Conservation (phyloP, 2,113 vertebrate species). For the Cacatua alba region DNA sequence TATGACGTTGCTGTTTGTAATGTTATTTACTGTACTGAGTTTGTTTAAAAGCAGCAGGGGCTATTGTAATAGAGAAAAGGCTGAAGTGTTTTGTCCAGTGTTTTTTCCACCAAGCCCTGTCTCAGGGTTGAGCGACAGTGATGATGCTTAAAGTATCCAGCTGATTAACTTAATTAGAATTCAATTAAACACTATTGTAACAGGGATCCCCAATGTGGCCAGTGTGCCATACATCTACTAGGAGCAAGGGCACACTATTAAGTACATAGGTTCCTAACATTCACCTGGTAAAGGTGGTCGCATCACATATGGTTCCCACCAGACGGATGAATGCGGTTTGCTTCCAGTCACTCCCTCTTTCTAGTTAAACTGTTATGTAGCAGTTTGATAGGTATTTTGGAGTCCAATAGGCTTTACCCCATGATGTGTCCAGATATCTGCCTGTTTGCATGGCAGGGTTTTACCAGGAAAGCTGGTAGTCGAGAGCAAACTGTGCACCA, state of each 20-base stretch:
- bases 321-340: fast-evolving
- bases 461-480: background rate
- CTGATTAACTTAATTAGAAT: background rate
- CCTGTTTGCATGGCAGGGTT: background rate
- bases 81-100: background rate
- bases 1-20: background rate
- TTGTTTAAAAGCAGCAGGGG: background rate
- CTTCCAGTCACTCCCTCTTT: fast-evolving
- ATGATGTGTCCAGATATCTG: fast-evolving
- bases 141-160: background rate
- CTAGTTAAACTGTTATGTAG: background rate
- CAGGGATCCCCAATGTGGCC: fast-evolving
- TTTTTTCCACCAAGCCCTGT: background rate
- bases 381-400: background rate
- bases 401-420: fast-evolving
- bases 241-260: fast-evolving
- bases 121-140: fast-evolving
- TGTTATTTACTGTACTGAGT: background rate
- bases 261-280: no score
- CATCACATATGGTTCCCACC: background rate
- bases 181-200: fast-evolving
- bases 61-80: background rate
- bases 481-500: background rate
- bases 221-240: fast-evolving
- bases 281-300: no score